Evolutionary conservation across 2,888 invertebrate genomes (phyloP).

Genomic region (Agrotis segetum): DNA sequence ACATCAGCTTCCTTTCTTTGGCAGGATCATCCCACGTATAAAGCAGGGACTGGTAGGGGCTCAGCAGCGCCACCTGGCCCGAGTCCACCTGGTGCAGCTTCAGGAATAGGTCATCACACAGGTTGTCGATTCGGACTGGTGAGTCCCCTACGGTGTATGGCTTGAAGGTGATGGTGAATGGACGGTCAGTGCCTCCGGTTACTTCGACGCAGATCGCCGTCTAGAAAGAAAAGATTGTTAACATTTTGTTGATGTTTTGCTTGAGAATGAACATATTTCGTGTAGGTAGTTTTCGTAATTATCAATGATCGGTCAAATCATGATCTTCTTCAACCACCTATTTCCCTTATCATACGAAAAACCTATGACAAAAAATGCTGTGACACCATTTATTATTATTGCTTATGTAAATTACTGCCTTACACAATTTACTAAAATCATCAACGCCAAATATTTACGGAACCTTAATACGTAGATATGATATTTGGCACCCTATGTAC

Average conservation of each 20-base stretch:
- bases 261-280: neutral
- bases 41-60: slow-evolving; percentile 93
- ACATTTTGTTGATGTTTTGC: neutral
- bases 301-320: no score
- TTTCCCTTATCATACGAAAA: neutral
- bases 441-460: slow-evolving; percentile 24
- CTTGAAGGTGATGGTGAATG: slow-evolving; percentile 94
- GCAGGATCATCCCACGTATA: slow-evolving; percentile 97
- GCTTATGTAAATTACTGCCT: slow-evolving; percentile 1
- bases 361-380: neutral
- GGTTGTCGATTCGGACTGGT: slow-evolving; percentile 96
- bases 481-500: slow-evolving; percentile 23
- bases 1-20: slow-evolving; percentile 93
- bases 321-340: no score
- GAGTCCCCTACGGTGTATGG: slow-evolving; percentile 95
- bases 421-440: slow-evolving; percentile 3
- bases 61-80: slow-evolving; percentile 93
- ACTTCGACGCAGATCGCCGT: slow-evolving; percentile 94
- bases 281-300: neutral
- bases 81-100: slow-evolving; percentile 93
- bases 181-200: slow-evolving; percentile 93
- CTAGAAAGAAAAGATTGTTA: slow-evolving; percentile 78
- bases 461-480: slow-evolving; percentile 18
- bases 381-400: neutral
- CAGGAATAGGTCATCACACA: slow-evolving; percentile 95